Conservation (phyloP, 2,113 vertebrate species). For the Corythaeola cristata region DNA sequence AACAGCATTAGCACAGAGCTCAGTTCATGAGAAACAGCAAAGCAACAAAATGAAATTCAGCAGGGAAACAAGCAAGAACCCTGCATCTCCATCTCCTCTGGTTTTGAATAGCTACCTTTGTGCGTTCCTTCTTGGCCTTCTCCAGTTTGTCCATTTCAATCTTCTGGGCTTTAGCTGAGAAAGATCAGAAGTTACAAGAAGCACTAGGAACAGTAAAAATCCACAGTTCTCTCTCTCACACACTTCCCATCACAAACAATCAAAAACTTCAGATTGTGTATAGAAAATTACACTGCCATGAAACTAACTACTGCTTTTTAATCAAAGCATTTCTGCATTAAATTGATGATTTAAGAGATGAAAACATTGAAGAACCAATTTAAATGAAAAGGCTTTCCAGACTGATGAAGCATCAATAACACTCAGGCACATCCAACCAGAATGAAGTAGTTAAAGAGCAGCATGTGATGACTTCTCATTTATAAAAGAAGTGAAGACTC, state of each 20-base stretch:
- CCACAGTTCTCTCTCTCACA: not conserved
- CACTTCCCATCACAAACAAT: not conserved
- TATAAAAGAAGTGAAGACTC: not conserved
- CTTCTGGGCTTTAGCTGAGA: conserved; percentile 94
- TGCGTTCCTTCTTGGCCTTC: conserved; percentile 96
- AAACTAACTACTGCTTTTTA: not conserved
- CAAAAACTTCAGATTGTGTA: not conserved
- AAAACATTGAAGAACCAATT: not conserved
- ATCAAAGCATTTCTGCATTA: not conserved
- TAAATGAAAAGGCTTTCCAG: conserved; percentile 32
- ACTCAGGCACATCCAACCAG: conserved; percentile 29
- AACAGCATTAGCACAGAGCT: not conserved
- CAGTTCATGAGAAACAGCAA: not conserved
- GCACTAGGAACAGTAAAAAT: not conserved
- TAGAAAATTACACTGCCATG: not conserved
- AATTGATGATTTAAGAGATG: not conserved
- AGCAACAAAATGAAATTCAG: not conserved
- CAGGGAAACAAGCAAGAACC: not conserved
- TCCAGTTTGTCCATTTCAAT: conserved; percentile 98
- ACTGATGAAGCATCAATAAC: conserved; percentile 33
- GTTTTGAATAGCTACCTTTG: conserved; percentile 81
- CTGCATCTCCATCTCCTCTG: not conserved
- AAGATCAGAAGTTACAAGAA: not conserved
- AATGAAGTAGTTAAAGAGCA: not conserved
- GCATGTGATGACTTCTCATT: conserved; percentile 31